phyloP scores from a whole-genome alignment of 64 coral and sea anemone genomes.

The Cladopsammia gracilis region DNA sequence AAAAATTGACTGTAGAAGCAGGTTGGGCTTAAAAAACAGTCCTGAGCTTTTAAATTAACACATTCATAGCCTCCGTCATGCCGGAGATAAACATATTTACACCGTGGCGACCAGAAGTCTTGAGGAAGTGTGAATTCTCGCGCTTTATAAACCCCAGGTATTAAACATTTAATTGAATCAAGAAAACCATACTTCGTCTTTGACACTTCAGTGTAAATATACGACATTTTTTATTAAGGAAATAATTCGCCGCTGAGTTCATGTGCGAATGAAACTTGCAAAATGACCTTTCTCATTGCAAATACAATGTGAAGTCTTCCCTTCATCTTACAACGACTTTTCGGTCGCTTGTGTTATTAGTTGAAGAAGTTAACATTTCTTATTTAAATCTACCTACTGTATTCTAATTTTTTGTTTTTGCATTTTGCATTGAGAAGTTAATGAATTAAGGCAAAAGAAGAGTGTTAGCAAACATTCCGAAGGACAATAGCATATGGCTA shows the following conservation, averaged over 20 bases:
- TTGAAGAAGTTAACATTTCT: background rate
- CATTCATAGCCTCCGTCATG: background rate
- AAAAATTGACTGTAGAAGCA: background rate
- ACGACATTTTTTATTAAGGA: background rate
- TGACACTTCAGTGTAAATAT: conserved; percentile 6
- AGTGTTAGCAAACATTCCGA: too few species aligned
- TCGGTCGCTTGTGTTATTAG: background rate
- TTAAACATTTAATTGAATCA: conserved; percentile 40
- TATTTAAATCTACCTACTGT: background rate
- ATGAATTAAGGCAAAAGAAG: background rate
- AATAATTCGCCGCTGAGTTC: background rate
- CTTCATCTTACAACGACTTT: background rate
- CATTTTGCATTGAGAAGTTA: background rate
- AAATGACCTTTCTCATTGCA: background rate
- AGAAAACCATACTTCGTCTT: background rate
- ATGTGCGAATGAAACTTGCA: background rate
- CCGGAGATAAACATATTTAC: conserved; percentile 3
- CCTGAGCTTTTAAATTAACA: background rate
- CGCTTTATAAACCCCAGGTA: conserved; percentile 40
- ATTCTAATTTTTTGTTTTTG: background rate
- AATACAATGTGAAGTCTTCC: background rate
- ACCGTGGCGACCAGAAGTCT: conserved; percentile 37
- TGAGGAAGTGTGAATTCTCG: conserved; percentile 56
- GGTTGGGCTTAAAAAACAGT: background rate
- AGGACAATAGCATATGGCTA: too few species aligned